Evolutionary conservation across 2,888 invertebrate species (phyloP).

Genomic region (Diaphora mendica): DNA sequence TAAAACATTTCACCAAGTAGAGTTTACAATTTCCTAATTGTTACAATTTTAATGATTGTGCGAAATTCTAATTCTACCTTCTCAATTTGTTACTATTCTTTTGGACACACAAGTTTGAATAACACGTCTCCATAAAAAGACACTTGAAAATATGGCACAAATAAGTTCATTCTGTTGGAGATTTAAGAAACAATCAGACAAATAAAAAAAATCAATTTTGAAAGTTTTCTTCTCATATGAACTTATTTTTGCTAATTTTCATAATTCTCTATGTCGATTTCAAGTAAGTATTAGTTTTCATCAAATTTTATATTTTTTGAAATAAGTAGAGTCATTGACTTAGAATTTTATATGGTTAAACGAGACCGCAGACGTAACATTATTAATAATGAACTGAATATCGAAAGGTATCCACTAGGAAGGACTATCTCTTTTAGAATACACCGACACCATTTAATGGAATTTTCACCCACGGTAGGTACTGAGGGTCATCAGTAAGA

Average conservation of each 20-base stretch:
- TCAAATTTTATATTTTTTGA: not conserved
- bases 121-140: not conserved
- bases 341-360: not conserved
- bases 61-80: not conserved
- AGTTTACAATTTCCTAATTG: not conserved
- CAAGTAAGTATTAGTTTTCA: too few relatives aligned
- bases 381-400: too few relatives aligned
- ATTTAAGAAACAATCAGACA: too few relatives aligned
- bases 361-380: not conserved
- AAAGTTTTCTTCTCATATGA: not conserved
- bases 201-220: too few relatives aligned
- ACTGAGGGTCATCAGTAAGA: constrained; percentile 32
- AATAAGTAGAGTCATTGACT: not conserved
- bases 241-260: not conserved
- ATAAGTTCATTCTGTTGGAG: too few relatives aligned
- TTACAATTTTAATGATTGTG: not conserved
- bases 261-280: not conserved
- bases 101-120: not conserved
- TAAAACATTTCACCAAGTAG: not conserved
- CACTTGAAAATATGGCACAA: not conserved
- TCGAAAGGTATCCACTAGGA: not conserved
- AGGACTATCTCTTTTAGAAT: constrained; percentile 27
- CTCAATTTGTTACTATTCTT: not conserved
- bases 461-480: constrained; percentile 30
- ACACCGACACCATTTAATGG: constrained; percentile 22